phyloP scores from a whole-genome alignment of 2,888 invertebrate genomes.

The Microctonus aethiopoides region DNA sequence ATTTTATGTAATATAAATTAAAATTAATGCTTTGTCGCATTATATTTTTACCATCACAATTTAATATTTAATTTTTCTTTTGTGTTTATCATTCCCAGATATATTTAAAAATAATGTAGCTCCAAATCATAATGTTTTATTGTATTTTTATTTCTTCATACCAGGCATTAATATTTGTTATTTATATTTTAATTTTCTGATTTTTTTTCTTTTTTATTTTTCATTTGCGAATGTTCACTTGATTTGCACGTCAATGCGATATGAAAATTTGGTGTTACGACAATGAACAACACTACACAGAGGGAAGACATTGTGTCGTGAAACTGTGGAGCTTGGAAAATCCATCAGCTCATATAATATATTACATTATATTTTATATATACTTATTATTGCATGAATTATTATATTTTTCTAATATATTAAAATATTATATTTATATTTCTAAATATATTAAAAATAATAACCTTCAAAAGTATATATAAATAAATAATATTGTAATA shows the following conservation, averaged over 20 bases:
- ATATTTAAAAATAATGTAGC: neutral
- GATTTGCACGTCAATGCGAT: neutral
- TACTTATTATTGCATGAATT: no score
- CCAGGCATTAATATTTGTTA: neutral
- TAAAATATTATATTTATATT: neutral
- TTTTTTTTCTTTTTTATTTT: neutral
- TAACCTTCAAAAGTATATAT: neutral
- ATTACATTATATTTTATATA: neutral
- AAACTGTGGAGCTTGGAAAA: neutral
- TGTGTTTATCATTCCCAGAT: neutral
- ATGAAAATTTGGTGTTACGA: neutral
- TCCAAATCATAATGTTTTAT: no score
- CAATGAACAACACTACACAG: neutral
- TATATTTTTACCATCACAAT: neutral
- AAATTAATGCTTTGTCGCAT: neutral
- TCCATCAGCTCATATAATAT: neutral
- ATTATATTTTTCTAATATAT: no score
- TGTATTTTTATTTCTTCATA: neutral
- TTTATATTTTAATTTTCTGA: neutral
- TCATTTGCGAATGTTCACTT: neutral
- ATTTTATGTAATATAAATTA: conserved; percentile 7
- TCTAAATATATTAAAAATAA: neutral
- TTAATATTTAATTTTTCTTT: neutral
- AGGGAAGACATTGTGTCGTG: neutral
- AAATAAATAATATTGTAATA: neutral